Conservation (phyloP, 2,113 vertebrate species). For the Varanus komodoensis region DNA sequence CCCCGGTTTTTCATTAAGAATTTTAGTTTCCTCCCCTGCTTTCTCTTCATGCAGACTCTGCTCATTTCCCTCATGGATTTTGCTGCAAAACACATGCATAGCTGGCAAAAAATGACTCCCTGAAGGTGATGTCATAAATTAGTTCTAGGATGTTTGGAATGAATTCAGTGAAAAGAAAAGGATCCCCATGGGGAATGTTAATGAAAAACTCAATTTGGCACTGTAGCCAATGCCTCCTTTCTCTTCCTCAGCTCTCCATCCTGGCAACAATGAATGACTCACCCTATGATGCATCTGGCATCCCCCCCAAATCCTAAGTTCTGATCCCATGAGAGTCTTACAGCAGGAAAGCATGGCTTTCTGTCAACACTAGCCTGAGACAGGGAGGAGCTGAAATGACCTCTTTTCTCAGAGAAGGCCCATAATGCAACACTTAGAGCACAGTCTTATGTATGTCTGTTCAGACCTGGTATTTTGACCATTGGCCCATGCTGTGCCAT, state of each 20-base stretch:
- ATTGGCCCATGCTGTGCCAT: too few species aligned
- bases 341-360: background rate
- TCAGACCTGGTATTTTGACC: too few species aligned
- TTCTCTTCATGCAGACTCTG: conserved; percentile 14
- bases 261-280: background rate
- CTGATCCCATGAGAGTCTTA: background rate
- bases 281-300: background rate
- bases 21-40: conserved; percentile 30
- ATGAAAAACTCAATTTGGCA: conserved; percentile 20
- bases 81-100: conserved; percentile 9
- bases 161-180: conserved; percentile 2
- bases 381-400: background rate
- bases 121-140: conserved; percentile 21
- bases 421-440: background rate
- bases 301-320: background rate
- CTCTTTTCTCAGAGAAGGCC: conserved; percentile 13
- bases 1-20: conserved; percentile 37
- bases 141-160: conserved; percentile 17
- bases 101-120: conserved; percentile 9
- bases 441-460: background rate
- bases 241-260: background rate
- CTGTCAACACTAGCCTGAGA: background rate
- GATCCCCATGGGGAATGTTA: conserved; percentile 5
- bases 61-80: conserved; percentile 8
- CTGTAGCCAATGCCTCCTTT: background rate